Conservation (phyloP, 2,888 invertebrate genomes). For the Limnephilus marmoratus region DNA sequence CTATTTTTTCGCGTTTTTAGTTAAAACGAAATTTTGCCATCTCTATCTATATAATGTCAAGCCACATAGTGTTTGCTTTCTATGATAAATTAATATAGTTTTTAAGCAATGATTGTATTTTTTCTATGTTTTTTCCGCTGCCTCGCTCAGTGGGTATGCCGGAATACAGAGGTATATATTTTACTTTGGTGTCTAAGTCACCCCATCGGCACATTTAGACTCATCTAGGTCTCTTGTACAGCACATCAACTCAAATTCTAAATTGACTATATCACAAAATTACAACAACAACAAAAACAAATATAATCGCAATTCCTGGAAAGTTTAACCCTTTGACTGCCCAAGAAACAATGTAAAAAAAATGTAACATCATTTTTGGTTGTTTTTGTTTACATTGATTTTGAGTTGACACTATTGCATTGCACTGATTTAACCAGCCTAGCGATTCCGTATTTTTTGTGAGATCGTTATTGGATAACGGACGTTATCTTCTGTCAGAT, state of each 20-base stretch:
- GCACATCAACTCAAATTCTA: not conserved
- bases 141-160: conserved; percentile 75
- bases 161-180: conserved; percentile 75
- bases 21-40: no score
- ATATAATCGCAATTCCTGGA: no score
- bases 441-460: no score
- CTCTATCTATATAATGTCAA: no score
- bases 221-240: not conserved
- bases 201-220: not conserved
- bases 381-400: not conserved
- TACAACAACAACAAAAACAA: not conserved
- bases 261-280: not conserved
- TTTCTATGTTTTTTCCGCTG: conserved; percentile 61
- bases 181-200: conserved; percentile 21
- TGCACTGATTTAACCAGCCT: no score
- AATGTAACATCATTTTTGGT: no score
- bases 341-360: no score
- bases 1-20: no score
- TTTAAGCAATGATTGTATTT: conserved; percentile 26
- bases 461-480: no score
- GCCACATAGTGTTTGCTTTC: no score
- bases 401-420: not conserved
- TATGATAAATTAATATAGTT: not conserved
- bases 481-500: no score
- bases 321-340: no score